Evolutionary conservation across 2,113 vertebrate species (phyloP), one percentile per base, ranked within the genome.

Genomic region (Xiphorhynchus elegans): DNA sequence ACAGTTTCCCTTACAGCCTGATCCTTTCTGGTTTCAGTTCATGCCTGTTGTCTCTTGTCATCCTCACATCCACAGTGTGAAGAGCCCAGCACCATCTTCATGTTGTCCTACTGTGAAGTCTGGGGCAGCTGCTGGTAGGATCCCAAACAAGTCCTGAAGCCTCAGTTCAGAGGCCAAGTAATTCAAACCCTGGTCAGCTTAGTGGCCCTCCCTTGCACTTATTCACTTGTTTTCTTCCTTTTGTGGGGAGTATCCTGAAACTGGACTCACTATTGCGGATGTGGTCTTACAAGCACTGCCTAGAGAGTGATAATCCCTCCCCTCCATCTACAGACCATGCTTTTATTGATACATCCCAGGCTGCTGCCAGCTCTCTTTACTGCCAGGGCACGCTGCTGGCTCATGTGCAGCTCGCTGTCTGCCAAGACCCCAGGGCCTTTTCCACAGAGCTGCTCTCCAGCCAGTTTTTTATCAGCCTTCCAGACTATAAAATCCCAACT

Each of bases 341-440:
- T 90, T 66, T 58, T 63, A 72, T 75, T 82, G 89, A 60, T 77
- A 33, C 21, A 77, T 46, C n/a, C 35, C 68, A 78, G 64, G n/a
- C 68, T 73, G 49, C 44, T 89, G 66, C 63, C 76, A 92, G 59
- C 26, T 68, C 28, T 7, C 52, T 72, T n/a, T 64, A 13, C 70
- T 90, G 93, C 90, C 95, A 94, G 84, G 74, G 70, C 87, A 94
- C 9, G 4, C 52, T 82, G 64, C 60, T 95, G 87, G 74, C 87
- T 91, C 66, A 40, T 2, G 31, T 1, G 0, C 70, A 60, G 12
- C 62, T 91, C 3, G 0, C 37, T 63, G 26, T 20, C 75, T 93
- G 90, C 90, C 96, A 95, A 4, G 66, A 68, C 91, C 78, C 26
- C 52, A 53, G 87, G 87, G 90, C 70, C 53, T 95, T 94, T 95